These are phyloP conservation scores for Bufo gargarizans DNA, from an alignment of 2,113 vertebrate genomes.

Conservation along the genomic window DNA sequence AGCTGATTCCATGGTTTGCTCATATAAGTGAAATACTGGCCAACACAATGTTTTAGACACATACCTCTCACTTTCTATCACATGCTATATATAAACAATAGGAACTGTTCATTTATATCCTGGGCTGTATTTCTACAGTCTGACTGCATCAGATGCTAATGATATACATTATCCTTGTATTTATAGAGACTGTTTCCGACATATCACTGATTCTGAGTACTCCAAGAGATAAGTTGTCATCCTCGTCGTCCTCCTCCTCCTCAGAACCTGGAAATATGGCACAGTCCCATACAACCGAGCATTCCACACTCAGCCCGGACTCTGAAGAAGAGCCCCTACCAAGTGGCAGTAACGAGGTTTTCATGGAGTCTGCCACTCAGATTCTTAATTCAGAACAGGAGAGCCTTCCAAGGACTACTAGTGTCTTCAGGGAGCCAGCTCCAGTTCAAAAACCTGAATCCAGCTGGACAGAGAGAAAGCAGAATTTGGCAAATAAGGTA, in stretches of 20 bases:
- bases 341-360: slow-evolving; percentile 37
- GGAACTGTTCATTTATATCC: neutral
- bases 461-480: neutral
- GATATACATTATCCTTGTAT: neutral
- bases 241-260: neutral
- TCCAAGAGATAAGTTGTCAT: slow-evolving; percentile 65
- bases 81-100: neutral
- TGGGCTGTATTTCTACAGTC: neutral
- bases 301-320: slow-evolving; percentile 63
- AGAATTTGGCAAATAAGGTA: neutral
- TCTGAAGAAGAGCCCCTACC: slow-evolving; percentile 10
- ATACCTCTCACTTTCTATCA: too few relatives aligned
- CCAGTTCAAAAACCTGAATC: slow-evolving; percentile 5
- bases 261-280: slow-evolving; percentile 32
- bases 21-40: too few relatives aligned
- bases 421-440: neutral
- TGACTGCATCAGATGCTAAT: neutral
- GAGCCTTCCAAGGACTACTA: neutral
- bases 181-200: slow-evolving; percentile 67
- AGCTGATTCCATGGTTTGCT: too few relatives aligned
- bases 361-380: neutral
- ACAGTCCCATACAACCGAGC: slow-evolving; percentile 52
- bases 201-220: slow-evolving; percentile 78
- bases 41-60: too few relatives aligned
- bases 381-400: neutral